Percentiles rank a stretch among this genome's conserved stretches.
phyloP scores from a whole-genome alignment of 2,797 vertebrate species.

The Morus bassanus region DNA sequence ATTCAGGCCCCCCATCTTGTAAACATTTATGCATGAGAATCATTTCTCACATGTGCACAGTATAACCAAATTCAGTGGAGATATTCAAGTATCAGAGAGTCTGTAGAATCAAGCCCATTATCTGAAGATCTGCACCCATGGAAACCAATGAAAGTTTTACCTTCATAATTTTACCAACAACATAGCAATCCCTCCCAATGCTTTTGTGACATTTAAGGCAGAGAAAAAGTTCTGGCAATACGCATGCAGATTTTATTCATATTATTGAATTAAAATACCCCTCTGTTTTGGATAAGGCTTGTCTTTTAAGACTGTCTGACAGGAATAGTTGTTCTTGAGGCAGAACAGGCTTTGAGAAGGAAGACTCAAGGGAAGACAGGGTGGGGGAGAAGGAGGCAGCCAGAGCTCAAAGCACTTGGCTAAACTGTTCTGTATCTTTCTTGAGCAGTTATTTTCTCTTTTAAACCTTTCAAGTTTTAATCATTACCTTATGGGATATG shows the following conservation, averaged over 20 bases:
- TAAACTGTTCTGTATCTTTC: constrained; percentile 44
- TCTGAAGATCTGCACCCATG: neutral
- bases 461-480: constrained; percentile 67
- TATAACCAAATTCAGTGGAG: neutral
- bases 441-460: neutral
- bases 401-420: constrained; percentile 31
- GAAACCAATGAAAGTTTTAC: neutral
- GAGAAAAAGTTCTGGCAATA: neutral
- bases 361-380: neutral
- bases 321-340: neutral
- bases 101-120: neutral
- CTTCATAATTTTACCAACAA: neutral
- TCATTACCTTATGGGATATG: constrained; percentile 48
- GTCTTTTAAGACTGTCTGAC: constrained; percentile 5
- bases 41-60: neutral
- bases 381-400: neutral
- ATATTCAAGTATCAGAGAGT: neutral
- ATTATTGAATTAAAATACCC: neutral
- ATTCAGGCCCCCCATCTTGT: neutral
- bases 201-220: neutral
- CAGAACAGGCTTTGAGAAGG: neutral
- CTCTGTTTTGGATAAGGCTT: neutral
- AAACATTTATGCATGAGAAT: neutral
- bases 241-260: neutral
- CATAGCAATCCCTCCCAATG: neutral